Evolutionary conservation across 2,113 vertebrate genomes (phyloP).

Genomic region (Lepisosteus oculatus): DNA sequence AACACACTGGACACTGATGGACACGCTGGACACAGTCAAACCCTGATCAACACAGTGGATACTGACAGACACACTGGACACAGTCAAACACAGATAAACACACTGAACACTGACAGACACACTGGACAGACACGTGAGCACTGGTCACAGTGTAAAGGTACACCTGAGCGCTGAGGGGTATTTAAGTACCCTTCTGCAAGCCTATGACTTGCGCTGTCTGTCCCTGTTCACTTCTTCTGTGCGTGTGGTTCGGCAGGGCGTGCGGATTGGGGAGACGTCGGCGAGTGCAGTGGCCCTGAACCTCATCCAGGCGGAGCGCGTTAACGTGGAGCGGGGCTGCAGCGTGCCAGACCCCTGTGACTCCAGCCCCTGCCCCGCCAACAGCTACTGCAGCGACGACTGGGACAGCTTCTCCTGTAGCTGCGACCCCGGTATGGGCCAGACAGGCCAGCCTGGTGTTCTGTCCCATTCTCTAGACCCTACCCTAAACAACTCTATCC

Average conservation of each 20-base stretch:
- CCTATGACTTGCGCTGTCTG: background rate
- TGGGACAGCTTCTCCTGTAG: conserved; percentile 89
- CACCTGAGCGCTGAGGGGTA: too few species aligned
- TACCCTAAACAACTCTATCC: too few species aligned
- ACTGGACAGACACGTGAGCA: conserved; percentile 1
- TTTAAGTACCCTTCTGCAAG: too few species aligned
- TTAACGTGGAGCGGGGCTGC: conserved; percentile 82
- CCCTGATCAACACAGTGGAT: too few species aligned
- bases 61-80: too few species aligned
- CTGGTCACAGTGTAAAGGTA: background rate
- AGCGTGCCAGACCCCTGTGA: conserved; percentile 79
- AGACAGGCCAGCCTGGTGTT: background rate
- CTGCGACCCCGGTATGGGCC: conserved; percentile 74
- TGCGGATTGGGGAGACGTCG: conserved; percentile 64
- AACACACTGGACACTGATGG: too few species aligned
- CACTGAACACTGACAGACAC: background rate
- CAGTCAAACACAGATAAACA: background rate
- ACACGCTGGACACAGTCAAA: too few species aligned
- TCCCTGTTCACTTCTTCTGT: conserved; percentile 4
- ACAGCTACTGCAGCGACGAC: conserved; percentile 83
- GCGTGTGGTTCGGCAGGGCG: conserved; percentile 63
- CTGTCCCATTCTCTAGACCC: background rate
- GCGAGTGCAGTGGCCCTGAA: conserved; percentile 53
- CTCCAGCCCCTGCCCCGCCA: conserved; percentile 79
- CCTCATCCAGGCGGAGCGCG: conserved; percentile 62